phyloP scores from a whole-genome alignment of 2,113 vertebrate genomes.

The Dascyllus trimaculatus region DNA sequence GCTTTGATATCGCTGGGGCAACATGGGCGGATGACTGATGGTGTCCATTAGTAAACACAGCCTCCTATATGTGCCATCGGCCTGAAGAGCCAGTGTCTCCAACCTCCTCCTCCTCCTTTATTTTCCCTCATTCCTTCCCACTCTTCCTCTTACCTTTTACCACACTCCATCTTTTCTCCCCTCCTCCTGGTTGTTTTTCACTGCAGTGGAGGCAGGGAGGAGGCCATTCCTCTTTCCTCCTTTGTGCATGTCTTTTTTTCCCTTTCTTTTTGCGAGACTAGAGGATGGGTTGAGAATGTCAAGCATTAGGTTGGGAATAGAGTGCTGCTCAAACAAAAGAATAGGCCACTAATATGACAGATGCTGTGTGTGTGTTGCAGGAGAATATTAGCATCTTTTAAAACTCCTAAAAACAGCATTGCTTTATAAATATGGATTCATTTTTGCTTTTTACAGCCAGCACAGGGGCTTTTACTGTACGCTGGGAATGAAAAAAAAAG shows the following conservation, averaged over 20 bases:
- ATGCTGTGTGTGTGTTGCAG: conserved; percentile 53
- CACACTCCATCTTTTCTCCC: conserved; percentile 52
- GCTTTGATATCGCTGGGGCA: conserved; percentile 70
- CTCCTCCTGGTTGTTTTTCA: conserved; percentile 74
- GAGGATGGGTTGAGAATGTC: conserved; percentile 70
- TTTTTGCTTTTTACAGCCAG: conserved; percentile 28
- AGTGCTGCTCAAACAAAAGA: conserved; percentile 59
- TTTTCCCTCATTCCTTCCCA: conserved; percentile 50
- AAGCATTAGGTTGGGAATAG: conserved; percentile 67
- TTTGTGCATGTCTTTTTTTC: conserved; percentile 38
- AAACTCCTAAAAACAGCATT: too few species aligned
- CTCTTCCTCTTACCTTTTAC: conserved; percentile 61
- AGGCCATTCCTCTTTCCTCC: conserved; percentile 67
- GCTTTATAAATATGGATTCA: background rate
- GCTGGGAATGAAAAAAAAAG: conserved; percentile 32
- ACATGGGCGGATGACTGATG: conserved; percentile 81
- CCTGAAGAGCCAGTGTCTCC: conserved; percentile 72
- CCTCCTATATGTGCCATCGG: conserved; percentile 76
- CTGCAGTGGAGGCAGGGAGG: conserved; percentile 66
- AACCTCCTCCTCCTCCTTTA: conserved; percentile 51
- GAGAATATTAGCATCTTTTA: conserved; percentile 54
- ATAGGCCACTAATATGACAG: conserved; percentile 66
- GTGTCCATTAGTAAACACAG: conserved; percentile 83
- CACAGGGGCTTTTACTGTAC: conserved; percentile 63
- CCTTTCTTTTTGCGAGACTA: conserved; percentile 46